Base-by-base conservation (phyloP, 2,797 vertebrate species). In the Centropyge bicolor region DNA sequence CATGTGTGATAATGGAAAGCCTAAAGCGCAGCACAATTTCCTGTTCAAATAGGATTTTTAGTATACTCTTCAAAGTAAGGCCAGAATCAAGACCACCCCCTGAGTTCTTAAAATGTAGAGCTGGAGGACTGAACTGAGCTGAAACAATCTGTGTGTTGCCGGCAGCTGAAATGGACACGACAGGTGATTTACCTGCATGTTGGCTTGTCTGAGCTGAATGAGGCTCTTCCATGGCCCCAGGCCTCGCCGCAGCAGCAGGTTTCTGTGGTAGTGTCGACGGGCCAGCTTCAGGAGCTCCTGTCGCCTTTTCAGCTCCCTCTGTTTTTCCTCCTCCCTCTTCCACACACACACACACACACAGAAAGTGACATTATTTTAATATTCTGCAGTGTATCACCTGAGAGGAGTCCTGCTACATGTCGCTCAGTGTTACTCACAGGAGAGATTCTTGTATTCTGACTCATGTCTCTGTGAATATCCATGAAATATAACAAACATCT, bases 191-290 rank as follows among this genome's bases (percentile, higher is more conserved):
- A 98, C 98, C 96, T 96, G 78, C 24, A 82, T 46, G 51, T 95
- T 95, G 87, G 90, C 82, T 71, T 86, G 90, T 88, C 85, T 93
- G 86, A 95, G 92, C 66, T 94, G 87, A 85, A 95, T 88, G 52
- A 99, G 88, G 76, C 69, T 95, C 93, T 95, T 97, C 98, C 98
- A 99, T 62, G 97, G 97, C 2, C 88, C 89, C 73, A 99, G 91
- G 64, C 97, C 98, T 81, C 90, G 85, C 14, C 80, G 91, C 70
- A 88, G 94, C 82, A 98, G 91, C 83, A 97, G 82, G 36, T 87
- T 86, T 20, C 73, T 95, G 79, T 91, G 80, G 86, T 97, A 95
- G 87, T 99, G 96, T 27, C 95, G 93, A 81, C 59, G 80, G 75
- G 97, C 97, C 82, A 88, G 73, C 81, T 87, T 91, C 75, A 92